Evolutionary conservation across 2,797 vertebrate genomes (phyloP).

Genomic region (Tangara arthus): DNA sequence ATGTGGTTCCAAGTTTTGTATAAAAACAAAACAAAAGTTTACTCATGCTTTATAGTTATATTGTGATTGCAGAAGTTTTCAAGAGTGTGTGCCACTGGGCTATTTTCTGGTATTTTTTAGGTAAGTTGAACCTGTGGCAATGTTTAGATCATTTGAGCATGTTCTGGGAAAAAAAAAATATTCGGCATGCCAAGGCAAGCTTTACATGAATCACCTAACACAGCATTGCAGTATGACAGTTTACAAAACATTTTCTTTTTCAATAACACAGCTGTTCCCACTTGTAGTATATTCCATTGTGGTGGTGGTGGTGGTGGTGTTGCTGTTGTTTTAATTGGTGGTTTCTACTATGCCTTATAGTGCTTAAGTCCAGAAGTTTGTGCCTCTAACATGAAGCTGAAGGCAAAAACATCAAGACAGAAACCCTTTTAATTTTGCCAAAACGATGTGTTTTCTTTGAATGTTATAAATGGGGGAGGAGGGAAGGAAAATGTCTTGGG

Average conservation of each 20-base stretch:
- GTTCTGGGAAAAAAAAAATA: constrained; percentile 29
- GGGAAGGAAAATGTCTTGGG: constrained; percentile 46
- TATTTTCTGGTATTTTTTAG: constrained; percentile 44
- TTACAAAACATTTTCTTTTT: constrained; percentile 68
- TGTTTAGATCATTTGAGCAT: constrained; percentile 64
- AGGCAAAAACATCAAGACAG: constrained; percentile 63
- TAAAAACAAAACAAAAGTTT: constrained; percentile 62
- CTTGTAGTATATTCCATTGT: constrained; percentile 57
- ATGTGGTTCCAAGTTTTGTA: constrained; percentile 70
- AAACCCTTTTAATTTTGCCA: constrained; percentile 65
- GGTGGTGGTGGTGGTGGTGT: neutral
- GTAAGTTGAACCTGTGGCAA: constrained; percentile 57
- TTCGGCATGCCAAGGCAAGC: constrained; percentile 58
- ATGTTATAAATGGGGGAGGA: constrained; percentile 58
- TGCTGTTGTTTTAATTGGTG: constrained; percentile 63
- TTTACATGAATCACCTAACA: constrained; percentile 64
- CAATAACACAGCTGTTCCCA: constrained; percentile 59
- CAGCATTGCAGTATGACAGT: constrained; percentile 66
- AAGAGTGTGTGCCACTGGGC: constrained; percentile 58
- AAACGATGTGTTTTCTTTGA: constrained; percentile 68
- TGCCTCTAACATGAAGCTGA: constrained; percentile 75
- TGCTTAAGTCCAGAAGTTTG: constrained; percentile 73
- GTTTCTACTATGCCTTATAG: constrained; percentile 78
- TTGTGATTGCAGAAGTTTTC: constrained; percentile 68
- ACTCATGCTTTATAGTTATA: constrained; percentile 68